Percentiles rank a stretch among this genome's conserved stretches.
Conservation (phyloP, 2,888 invertebrate genomes). For the Chouioia cunea region DNA sequence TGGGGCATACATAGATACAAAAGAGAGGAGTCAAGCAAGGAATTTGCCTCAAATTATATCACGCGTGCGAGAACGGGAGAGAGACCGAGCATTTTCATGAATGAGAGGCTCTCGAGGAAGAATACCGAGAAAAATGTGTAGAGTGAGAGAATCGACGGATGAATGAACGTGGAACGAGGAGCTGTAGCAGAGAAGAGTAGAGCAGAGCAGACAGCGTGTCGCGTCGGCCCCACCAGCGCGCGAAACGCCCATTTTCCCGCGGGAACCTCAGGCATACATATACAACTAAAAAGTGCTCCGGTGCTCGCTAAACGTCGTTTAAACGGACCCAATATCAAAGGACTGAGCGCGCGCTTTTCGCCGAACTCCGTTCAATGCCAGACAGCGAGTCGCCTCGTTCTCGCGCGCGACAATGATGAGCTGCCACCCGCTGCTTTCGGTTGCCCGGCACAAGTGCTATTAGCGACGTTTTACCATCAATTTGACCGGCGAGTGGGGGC, state of each 20-base stretch:
- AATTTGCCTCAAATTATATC: conserved; percentile 14
- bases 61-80: not conserved
- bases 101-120: not conserved
- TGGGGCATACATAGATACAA: too few species aligned
- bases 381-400: too few species aligned
- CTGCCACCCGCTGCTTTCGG: conserved; percentile 57
- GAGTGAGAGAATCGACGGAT: not conserved
- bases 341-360: too few species aligned
- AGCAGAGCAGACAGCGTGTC: conserved; percentile 25
- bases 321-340: conserved; percentile 13
- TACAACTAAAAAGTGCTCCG: not conserved
- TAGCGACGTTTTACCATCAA: conserved; percentile 67
- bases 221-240: conserved; percentile 19
- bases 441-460: conserved; percentile 63
- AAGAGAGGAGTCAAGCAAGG: not conserved
- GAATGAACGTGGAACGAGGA: not conserved
- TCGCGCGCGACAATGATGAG: not conserved
- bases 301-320: conserved; percentile 39
- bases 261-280: not conserved
- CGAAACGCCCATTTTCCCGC: conserved; percentile 23
- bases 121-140: too few species aligned
- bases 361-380: too few species aligned
- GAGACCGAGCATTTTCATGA: not conserved
- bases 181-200: too few species aligned
- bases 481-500: conserved; percentile 63